Evolutionary conservation across 2,888 invertebrate genomes (phyloP).

Genomic region (Cantharis lateralis): DNA sequence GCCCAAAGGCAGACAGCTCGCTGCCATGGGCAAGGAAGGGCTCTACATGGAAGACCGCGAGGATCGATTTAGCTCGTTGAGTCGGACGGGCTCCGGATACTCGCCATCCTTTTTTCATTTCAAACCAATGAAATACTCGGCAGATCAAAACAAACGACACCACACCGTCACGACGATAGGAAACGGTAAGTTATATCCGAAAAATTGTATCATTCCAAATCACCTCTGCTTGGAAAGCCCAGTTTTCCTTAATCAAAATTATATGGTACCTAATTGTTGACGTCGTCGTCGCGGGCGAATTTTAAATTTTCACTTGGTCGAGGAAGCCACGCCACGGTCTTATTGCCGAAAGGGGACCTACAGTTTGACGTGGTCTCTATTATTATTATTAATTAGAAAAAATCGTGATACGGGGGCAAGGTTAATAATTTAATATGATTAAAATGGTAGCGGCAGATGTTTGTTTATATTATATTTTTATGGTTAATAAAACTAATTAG

Average conservation of each 20-base stretch:
- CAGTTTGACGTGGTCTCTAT: no score
- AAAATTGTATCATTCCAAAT: not conserved
- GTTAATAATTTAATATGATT: not conserved
- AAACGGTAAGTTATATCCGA: slow-evolving; percentile 44
- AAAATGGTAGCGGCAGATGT: not conserved
- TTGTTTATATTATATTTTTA: not conserved
- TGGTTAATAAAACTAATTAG: not conserved
- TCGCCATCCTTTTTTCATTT: slow-evolving; percentile 93
- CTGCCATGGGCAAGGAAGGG: slow-evolving; percentile 89
- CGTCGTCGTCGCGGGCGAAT: no score
- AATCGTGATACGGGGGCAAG: no score
- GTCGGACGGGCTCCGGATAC: slow-evolving; percentile 79
- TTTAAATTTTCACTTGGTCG: no score
- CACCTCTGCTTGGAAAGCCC: not conserved
- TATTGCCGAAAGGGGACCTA: no score
- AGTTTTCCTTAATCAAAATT: not conserved
- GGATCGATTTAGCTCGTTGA: slow-evolving; percentile 80
- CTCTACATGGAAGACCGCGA: slow-evolving; percentile 81
- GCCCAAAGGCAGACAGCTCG: slow-evolving; percentile 88
- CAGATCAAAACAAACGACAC: slow-evolving; percentile 42
- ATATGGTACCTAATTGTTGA: not conserved
- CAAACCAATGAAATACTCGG: slow-evolving; percentile 81
- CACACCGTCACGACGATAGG: slow-evolving; percentile 49
- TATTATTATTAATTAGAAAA: no score
- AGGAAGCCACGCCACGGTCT: no score